Conservation (phyloP, 2,888 invertebrate genomes). For the Coecobrya sp. region DNA sequence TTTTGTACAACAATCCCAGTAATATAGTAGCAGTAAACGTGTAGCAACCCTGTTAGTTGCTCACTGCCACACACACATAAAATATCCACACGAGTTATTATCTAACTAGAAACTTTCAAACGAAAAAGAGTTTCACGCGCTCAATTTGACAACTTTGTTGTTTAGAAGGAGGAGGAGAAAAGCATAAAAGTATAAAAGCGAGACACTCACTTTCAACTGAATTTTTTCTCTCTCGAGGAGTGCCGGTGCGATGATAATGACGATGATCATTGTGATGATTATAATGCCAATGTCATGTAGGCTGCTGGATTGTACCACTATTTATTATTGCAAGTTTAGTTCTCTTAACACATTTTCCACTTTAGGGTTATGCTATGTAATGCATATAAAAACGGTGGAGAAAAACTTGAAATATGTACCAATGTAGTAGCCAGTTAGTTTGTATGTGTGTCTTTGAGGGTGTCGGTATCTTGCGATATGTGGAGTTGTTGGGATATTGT, state of each 20-base stretch:
- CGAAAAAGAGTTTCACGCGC: slow-evolving; percentile 53
- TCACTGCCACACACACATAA: neutral
- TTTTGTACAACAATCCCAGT: neutral
- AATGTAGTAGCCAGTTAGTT: neutral
- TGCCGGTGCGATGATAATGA: neutral
- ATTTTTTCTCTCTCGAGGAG: neutral
- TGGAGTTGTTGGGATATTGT: neutral
- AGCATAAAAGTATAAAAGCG: neutral
- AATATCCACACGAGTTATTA: slow-evolving; percentile 38
- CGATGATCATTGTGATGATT: slow-evolving; percentile 11
- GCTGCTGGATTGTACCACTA: neutral
- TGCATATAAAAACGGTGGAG: slow-evolving; percentile 1
- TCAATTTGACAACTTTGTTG: slow-evolving; percentile 78
- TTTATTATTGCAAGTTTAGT: slow-evolving; percentile 22
- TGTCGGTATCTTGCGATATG: neutral
- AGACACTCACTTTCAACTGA: neutral
- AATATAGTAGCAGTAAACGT: no score
- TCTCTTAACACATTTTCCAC: slow-evolving; percentile 16
- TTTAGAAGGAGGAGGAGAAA: slow-evolving; percentile 37
- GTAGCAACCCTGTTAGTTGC: neutral
- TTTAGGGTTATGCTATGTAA: slow-evolving; percentile 25
- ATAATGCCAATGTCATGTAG: slow-evolving; percentile 26
- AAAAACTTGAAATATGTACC: neutral
- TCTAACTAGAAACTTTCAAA: slow-evolving; percentile 43
- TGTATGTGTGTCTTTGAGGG: neutral